Evolutionary conservation across 2,113 vertebrate genomes (phyloP), one percentile per base, ranked within the genome.

Genomic region (Neogobius melanostomus): DNA sequence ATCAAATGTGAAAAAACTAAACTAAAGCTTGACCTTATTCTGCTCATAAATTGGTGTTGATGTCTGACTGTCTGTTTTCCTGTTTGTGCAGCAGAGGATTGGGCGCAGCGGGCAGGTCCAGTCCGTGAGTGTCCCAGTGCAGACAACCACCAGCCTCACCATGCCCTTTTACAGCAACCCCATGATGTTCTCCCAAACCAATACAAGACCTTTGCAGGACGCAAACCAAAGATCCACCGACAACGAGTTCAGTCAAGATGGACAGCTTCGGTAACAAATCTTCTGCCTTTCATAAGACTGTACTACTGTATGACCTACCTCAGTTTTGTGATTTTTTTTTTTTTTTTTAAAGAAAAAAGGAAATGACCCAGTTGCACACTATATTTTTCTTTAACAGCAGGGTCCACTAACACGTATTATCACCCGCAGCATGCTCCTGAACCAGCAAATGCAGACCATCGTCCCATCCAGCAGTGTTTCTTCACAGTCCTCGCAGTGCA

Each of bases 91-190:
- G 74, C 92, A 91, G 77, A 88, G 87, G 43, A 63, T 87, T 1
- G 3, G 91, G 7, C 79, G 76, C 54, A 90, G 87, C 11, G 89
- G 62, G 15, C 91, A 88, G 68, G 48, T 71, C 1, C 91, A 93
- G 84, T 82, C 88, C 0, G 82, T 83, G 0, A 86, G 87, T 72
- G 67, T 94, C 69, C 90, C 92, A 0, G 77, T 89, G 67, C 93
- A 94, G 83, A 84, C 92, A 1, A 91, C 90, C 76, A 87, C 88
- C 0, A 91, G 86, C 57, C 63, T 94, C 68, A 90, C 93, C 0
- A 80, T 92, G 85, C 91, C 95, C 6, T 89, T 95, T 75, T 95
- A 91, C 86, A 94, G 82, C 87, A 94, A 91, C 77, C 90, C 92
- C 52, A 62, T 94, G 92, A 89, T 92, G 82, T 93, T 95, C 77